Evolutionary conservation across 2,797 vertebrate genomes (phyloP).

Genomic region (Leptoclinus maculatus): DNA sequence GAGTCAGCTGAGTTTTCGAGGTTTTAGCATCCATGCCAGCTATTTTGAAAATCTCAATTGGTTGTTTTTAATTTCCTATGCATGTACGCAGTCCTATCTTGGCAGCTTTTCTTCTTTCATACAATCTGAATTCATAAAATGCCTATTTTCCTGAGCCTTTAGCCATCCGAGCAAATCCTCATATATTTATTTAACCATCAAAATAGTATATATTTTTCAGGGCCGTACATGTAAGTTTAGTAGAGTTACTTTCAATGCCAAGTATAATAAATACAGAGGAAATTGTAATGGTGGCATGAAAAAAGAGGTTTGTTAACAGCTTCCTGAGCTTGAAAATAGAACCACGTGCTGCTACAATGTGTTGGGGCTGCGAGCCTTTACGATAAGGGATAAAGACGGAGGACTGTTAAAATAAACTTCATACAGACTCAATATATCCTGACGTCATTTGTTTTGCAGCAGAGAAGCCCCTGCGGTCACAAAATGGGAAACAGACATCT

Average conservation of each 20-base stretch:
- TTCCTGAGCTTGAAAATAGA: slow-evolving; percentile 11
- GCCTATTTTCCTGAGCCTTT: slow-evolving; percentile 27
- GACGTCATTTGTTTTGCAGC: slow-evolving; percentile 71
- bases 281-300: slow-evolving; percentile 9
- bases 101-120: slow-evolving; percentile 3
- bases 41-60: not conserved
- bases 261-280: slow-evolving; percentile 30
- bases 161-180: slow-evolving; percentile 33
- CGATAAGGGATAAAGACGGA: not conserved
- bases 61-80: slow-evolving; percentile 13
- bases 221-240: not conserved
- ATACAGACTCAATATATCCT: slow-evolving; percentile 12
- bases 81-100: not conserved
- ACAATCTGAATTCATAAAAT: slow-evolving; percentile 5
- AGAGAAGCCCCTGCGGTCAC: slow-evolving; percentile 81
- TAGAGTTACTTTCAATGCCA: slow-evolving; percentile 16
- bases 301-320: not conserved
- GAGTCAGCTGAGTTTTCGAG: slow-evolving; percentile 5
- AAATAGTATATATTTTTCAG: slow-evolving; percentile 43
- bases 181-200: slow-evolving; percentile 45
- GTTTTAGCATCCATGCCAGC: slow-evolving; percentile 1
- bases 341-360: not conserved
- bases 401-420: slow-evolving; percentile 13
- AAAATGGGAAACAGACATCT: slow-evolving; percentile 83
- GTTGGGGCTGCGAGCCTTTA: not conserved